These are phyloP conservation scores for Calvadosia cruxmelitensis DNA, from an alignment of 30 jellyfish, hydroid and myxozoan species.

Conservation along the genomic window DNA sequence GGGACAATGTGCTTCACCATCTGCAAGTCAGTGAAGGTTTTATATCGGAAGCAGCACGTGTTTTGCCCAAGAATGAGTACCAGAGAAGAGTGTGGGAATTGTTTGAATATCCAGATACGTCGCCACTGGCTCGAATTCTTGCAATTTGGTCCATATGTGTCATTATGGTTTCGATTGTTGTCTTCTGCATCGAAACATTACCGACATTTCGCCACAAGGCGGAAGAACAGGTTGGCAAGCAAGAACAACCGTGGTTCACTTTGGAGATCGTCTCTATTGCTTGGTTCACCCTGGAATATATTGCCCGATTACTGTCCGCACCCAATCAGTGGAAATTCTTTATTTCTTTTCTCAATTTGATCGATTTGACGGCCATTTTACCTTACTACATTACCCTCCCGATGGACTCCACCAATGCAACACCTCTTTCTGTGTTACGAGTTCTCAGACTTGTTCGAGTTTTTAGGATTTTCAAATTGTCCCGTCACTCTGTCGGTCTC, in stretches of 20 bases:
- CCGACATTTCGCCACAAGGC: conserved; percentile 25
- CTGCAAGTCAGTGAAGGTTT: conserved; percentile 77
- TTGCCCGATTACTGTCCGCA: conserved; percentile 56
- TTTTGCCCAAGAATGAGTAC: conserved; percentile 45
- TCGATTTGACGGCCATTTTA: conserved; percentile 80
- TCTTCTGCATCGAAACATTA: conserved; percentile 81
- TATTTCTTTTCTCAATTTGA: conserved; percentile 60
- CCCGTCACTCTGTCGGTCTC: conserved; percentile 93
- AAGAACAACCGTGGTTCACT: conserved; percentile 72
- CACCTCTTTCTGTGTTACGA: conserved; percentile 86
- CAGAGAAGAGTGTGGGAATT: conserved; percentile 80
- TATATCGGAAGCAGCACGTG: conserved; percentile 42
- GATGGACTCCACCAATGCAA: conserved; percentile 56
- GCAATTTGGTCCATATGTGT: conserved; percentile 87
- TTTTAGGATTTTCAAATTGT: conserved; percentile 75
- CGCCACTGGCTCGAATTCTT: conserved; percentile 58
- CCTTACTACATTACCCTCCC: conserved; percentile 89
- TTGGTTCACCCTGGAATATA: conserved; percentile 83
- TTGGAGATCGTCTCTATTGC: conserved; percentile 72
- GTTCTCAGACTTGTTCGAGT: conserved; percentile 89
- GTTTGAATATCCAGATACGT: conserved; percentile 84
- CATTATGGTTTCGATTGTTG: conserved; percentile 56
- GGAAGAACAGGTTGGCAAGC: conserved; percentile 6
- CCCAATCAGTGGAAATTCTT: conserved; percentile 58
- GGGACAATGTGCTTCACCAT: conserved; percentile 52